Evolutionary conservation across 2,797 vertebrate species (phyloP).

Genomic region (Coccyzus lansbergi): DNA sequence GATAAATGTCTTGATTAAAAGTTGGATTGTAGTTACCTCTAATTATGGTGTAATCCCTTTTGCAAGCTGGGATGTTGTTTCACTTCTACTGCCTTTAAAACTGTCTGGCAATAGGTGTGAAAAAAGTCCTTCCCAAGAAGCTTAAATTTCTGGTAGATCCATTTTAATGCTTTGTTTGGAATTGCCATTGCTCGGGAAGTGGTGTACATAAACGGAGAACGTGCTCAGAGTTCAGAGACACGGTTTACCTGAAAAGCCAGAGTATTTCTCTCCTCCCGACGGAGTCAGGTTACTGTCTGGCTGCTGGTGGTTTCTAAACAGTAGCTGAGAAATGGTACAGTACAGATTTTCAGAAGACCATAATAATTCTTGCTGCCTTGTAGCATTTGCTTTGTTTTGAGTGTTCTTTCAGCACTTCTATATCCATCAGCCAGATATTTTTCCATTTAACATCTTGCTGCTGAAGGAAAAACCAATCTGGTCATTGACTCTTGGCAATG

Average conservation of each 20-base stretch:
- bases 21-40: neutral
- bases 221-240: too few relatives aligned
- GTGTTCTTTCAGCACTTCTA: neutral
- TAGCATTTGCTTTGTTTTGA: neutral
- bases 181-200: neutral
- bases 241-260: neutral
- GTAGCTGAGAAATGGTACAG: neutral
- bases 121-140: neutral
- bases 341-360: neutral
- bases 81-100: neutral
- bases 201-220: neutral
- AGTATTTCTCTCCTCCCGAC: neutral
- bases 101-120: neutral
- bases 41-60: neutral
- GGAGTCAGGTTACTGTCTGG: neutral
- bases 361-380: neutral
- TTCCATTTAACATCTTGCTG: neutral
- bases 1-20: neutral
- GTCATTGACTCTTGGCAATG: rapidly evolving
- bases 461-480: neutral
- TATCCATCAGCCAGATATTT: neutral
- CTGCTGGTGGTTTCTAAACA: neutral
- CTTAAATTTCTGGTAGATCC: neutral
- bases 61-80: neutral
- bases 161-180: neutral